Evolutionary conservation across 2,888 invertebrate species (phyloP), one percentile per base, ranked within the genome.

Genomic region (Tryphoninae sp.): DNA sequence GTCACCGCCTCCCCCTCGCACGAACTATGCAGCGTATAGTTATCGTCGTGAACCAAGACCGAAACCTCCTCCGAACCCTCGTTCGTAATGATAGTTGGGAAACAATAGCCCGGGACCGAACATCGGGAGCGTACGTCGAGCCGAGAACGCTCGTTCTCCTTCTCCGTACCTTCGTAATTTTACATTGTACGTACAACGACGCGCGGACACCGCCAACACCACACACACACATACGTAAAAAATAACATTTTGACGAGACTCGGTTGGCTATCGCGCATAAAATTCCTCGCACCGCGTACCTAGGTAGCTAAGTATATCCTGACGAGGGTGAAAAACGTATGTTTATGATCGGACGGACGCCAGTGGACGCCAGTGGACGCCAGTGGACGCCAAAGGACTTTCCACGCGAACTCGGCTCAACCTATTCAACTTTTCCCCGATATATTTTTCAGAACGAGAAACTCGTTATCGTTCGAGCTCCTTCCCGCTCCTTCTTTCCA

Each of bases 1-100:
- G 74, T 78, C 78, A 69, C 62, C 69, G 78, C 65, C 76, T 75
- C 72, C 55, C 67, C 76, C 76, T 76, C 49, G 78, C 76, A 78
- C 83, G 74, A 77, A 74, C 53, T 62, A 75, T 55, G 45, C 13
- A 45, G 45, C 45, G 45, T 45, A 3, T 45, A 45, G 45, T 45
- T 45, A 45, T 45, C 45, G 45, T 45, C 45, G 19, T 7, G 51
- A 16, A 40, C 75, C 26, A 64, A 51, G n/a, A 74, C 64, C 74
- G 67, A 67, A 22, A 45, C 45, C 13, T 13, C 45, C 74, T 67
- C 81, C 26, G 33, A 33, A 33, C 75, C 40, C 49, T 13, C n/a
- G n/a, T 26, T 26, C 58, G 59, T 78, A 81, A 81, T 81, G 75
- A 81, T 71, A 78, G 75, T 72, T 74, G n/a, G 71, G 11, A 78